Conservation (phyloP, 2,888 invertebrate species). For the Carterocephalus palaemon region DNA sequence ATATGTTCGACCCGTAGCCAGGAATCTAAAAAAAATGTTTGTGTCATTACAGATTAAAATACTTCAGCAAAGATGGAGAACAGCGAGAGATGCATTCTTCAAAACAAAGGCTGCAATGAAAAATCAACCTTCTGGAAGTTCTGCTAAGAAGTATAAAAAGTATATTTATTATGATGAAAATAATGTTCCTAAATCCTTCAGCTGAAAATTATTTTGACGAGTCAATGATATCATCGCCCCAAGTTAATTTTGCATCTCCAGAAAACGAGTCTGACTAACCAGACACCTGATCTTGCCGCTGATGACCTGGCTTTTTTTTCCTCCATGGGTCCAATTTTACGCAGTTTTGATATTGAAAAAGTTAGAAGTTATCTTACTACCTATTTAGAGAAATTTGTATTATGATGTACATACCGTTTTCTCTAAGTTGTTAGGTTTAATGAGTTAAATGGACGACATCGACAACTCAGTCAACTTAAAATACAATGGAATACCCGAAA, state of each 20-base stretch:
- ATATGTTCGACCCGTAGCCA: constrained; percentile 38
- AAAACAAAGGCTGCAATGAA: constrained; percentile 29
- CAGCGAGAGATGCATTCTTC: constrained; percentile 30
- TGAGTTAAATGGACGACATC: too few species aligned
- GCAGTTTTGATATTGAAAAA: constrained; percentile 32
- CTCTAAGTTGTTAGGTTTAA: too few species aligned
- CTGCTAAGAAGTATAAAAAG: constrained; percentile 32
- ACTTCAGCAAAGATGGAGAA: constrained; percentile 33
- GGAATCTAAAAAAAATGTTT: constrained; percentile 34
- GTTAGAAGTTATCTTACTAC: too few species aligned
- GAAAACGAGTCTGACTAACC: constrained; percentile 27
- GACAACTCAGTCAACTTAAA: too few species aligned
- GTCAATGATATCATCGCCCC: constrained; percentile 28
- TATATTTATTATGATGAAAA: constrained; percentile 32
- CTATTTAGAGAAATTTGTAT: too few species aligned
- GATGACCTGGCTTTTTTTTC: constrained; percentile 34
- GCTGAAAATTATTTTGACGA: constrained; percentile 31
- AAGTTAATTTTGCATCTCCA: constrained; percentile 25
- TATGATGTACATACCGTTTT: too few species aligned
- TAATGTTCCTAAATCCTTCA: constrained; percentile 32
- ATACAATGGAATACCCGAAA: too few species aligned
- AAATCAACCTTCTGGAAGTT: constrained; percentile 32
- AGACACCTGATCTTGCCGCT: constrained; percentile 33
- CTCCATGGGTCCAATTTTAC: constrained; percentile 33
- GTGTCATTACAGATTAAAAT: constrained; percentile 33